Conservation (phyloP, 1,140 invertebrate genomes). For the Camponotus vicinus region DNA sequence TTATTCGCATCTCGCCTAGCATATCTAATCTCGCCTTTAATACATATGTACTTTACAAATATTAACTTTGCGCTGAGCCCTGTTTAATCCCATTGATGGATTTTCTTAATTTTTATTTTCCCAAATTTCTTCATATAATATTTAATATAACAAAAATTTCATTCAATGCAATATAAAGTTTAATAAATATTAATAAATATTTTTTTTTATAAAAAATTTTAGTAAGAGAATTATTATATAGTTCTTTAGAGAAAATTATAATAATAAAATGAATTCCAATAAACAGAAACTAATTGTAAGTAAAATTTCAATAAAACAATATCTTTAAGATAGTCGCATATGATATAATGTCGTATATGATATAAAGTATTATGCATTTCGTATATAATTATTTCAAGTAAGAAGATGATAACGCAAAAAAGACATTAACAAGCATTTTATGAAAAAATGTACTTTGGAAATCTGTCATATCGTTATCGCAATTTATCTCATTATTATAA, state of each 20-base stretch:
- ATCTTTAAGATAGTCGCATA: not conserved
- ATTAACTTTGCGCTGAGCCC: not conserved
- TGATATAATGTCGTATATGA: not conserved
- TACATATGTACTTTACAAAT: not conserved
- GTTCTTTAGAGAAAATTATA: not conserved
- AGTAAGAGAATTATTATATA: not conserved
- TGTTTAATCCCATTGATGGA: too few species aligned
- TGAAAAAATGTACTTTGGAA: slow-evolving; percentile 15
- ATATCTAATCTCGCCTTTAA: not conserved
- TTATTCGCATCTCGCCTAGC: not conserved
- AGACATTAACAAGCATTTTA: slow-evolving; percentile 34
- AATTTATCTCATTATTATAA: too few species aligned
- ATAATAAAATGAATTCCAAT: not conserved
- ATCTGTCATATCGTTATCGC: not conserved
- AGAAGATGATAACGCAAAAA: not conserved
- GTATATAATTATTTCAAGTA: not conserved
- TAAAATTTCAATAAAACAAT: slow-evolving; percentile 6
- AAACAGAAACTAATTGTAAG: too few species aligned
- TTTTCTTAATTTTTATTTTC: too few species aligned
- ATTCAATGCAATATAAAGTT: too few species aligned
- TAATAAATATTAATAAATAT: too few species aligned
- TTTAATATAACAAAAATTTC: too few species aligned
- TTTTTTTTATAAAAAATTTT: not conserved
- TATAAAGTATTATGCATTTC: slow-evolving; percentile 21
- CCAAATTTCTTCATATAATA: too few species aligned